These are phyloP conservation scores for Thymelicus sylvestris DNA, from an alignment of 2,888 invertebrate genomes.

Conservation along the genomic window DNA sequence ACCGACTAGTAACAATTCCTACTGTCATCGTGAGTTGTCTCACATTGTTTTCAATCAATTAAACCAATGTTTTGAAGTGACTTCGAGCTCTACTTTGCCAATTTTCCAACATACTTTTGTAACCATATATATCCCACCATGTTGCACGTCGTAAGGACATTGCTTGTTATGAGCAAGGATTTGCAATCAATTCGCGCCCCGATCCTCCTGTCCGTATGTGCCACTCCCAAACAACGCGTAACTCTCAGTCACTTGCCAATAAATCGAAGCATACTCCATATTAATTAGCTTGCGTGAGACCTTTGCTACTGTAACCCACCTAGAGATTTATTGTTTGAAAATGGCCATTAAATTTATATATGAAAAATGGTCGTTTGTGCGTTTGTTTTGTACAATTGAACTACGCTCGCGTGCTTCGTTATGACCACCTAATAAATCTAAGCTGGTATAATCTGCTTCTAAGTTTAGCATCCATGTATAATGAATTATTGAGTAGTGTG, in stretches of 20 bases:
- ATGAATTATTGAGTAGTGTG: conserved; percentile 29
- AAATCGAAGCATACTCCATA: conserved; percentile 76
- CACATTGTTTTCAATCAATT: too few species aligned
- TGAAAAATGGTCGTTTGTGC: conserved; percentile 65
- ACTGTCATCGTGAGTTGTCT: too few species aligned
- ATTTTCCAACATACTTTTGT: too few species aligned
- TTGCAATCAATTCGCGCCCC: conserved; percentile 13
- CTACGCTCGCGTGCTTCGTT: conserved; percentile 49
- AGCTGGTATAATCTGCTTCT: conserved; percentile 32
- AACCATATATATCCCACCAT: too few species aligned
- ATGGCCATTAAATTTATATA: conserved; percentile 68
- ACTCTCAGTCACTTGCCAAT: conserved; percentile 58
- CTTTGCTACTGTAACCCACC: conserved; percentile 67
- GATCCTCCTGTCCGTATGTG: conserved; percentile 42
- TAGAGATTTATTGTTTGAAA: conserved; percentile 63
- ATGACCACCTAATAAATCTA: conserved; percentile 45
- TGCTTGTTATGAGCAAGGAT: too few species aligned
- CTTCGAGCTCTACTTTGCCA: too few species aligned
- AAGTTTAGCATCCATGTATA: conserved; percentile 24
- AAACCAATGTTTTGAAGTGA: too few species aligned
- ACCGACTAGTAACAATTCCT: too few species aligned
- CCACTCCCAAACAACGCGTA: conserved; percentile 48
- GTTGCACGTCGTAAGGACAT: too few species aligned
- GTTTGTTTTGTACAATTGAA: conserved; percentile 48
- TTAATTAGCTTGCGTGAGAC: conserved; percentile 77